Evolutionary conservation across 2,113 vertebrate species (phyloP).

Genomic region (Colinus virginianus): DNA sequence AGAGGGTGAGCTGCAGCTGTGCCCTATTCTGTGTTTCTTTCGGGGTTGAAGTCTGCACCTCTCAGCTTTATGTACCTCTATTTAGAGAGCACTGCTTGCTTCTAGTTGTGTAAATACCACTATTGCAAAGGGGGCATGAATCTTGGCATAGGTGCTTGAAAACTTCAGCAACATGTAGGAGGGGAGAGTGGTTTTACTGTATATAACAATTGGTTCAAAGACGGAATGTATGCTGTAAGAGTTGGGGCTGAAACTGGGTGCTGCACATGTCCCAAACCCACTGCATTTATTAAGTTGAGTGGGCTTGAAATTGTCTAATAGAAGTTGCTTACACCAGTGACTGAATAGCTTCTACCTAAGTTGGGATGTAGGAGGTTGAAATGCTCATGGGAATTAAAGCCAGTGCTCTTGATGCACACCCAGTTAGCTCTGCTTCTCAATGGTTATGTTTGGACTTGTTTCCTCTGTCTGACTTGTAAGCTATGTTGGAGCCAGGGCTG

Average conservation of each 20-base stretch:
- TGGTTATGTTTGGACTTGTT: constrained; percentile 50
- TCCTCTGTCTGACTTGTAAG: constrained; percentile 14
- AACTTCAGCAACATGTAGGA: neutral
- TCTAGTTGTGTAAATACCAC: accelerated
- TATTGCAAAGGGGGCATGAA: neutral
- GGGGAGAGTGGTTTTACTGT: neutral
- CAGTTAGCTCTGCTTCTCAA: neutral
- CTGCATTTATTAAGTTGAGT: neutral
- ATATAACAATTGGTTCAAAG: neutral
- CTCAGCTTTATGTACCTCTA: neutral
- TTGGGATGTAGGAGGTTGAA: neutral
- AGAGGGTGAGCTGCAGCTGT: constrained; percentile 83
- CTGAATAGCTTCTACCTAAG: neutral
- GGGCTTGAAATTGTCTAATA: neutral
- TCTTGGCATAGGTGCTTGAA: neutral
- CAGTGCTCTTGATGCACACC: constrained; percentile 6
- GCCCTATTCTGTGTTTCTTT: neutral
- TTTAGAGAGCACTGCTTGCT: neutral
- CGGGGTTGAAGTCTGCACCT: neutral
- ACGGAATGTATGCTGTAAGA: neutral
- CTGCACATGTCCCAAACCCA: neutral
- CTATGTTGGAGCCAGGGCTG: constrained; percentile 20
- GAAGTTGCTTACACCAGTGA: neutral
- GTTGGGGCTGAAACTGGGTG: neutral
- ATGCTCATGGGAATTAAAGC: neutral